A percentile compares a stretch with the other conserved stretches of the same genome.
Conservation (phyloP, 2,797 vertebrate genomes). For the Furcifer pardalis region DNA sequence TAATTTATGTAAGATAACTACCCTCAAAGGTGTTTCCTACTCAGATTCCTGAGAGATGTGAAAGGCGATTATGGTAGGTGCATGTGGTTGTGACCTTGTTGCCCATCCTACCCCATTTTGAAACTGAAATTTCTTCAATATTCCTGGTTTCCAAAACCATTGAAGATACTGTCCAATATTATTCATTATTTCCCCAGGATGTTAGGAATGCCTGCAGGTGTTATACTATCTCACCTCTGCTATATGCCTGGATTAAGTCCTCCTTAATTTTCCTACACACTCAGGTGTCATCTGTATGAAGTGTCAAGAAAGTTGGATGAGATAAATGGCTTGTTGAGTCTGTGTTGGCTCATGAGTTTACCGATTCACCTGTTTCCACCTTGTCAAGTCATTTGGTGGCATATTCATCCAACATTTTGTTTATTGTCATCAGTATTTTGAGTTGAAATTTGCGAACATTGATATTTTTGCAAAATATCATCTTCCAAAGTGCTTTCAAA, state of each 20-base stretch:
- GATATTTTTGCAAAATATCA: background rate
- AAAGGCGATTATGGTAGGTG: background rate
- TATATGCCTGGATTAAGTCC: background rate
- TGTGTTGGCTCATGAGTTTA: background rate
- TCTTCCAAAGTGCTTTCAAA: constrained; percentile 1
- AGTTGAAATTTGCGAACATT: background rate
- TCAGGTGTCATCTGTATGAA: background rate
- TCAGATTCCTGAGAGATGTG: background rate
- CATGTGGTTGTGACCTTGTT: background rate
- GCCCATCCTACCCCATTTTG: background rate
- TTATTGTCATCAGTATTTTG: background rate
- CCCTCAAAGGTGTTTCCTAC: background rate
- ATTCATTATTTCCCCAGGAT: background rate
- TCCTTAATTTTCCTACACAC: background rate
- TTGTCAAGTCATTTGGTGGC: background rate
- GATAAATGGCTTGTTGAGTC: background rate
- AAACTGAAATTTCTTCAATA: background rate
- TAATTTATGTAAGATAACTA: background rate
- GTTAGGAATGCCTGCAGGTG: background rate
- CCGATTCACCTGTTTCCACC: background rate
- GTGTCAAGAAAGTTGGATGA: background rate
- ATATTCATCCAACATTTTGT: background rate
- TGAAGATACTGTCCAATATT: background rate
- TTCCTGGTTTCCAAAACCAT: background rate
- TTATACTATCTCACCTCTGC: background rate